Conservation (phyloP, 2,113 vertebrate genomes). For the Excalfactoria chinensis region DNA sequence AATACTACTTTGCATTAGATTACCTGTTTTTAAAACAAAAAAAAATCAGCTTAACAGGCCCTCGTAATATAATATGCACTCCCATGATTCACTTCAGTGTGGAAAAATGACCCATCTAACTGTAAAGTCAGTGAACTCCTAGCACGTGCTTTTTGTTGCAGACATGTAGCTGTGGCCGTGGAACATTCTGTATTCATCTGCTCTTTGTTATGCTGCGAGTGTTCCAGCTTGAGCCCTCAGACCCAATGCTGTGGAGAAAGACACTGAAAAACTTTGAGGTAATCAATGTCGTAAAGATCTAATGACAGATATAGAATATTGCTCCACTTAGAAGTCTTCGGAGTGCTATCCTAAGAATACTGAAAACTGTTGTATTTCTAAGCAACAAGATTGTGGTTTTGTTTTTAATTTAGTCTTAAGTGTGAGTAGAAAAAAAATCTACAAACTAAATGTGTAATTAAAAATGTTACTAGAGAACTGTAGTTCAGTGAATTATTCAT, state of each 20-base stretch:
- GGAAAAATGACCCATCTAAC: not conserved
- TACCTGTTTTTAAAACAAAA: not conserved
- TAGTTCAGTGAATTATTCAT: not conserved
- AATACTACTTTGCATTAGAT: not conserved
- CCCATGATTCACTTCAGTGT: not conserved
- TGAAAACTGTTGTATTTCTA: not conserved
- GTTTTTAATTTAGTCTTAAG: not conserved
- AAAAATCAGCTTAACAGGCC: too few species aligned
- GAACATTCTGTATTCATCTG: conserved; percentile 87
- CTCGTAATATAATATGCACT: not conserved
- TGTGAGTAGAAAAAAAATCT: not conserved
- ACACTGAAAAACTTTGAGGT: conserved; percentile 90
- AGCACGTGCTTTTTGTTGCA: conserved; percentile 21
- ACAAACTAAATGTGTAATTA: not conserved
- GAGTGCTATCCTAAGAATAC: not conserved
- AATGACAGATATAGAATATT: not conserved
- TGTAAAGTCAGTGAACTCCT: not conserved
- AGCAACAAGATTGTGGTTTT: not conserved
- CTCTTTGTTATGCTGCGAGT: conserved; percentile 88
- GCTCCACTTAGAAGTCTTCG: not conserved
- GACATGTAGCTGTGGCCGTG: conserved; percentile 88
- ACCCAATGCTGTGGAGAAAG: conserved; percentile 87
- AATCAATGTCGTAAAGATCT: not conserved
- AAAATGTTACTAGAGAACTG: not conserved
- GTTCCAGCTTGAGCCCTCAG: conserved; percentile 85